A percentile compares a stretch with the other conserved stretches of the same genome.
Conservation (phyloP, 2,888 invertebrate genomes). For the Amitus sp. region DNA sequence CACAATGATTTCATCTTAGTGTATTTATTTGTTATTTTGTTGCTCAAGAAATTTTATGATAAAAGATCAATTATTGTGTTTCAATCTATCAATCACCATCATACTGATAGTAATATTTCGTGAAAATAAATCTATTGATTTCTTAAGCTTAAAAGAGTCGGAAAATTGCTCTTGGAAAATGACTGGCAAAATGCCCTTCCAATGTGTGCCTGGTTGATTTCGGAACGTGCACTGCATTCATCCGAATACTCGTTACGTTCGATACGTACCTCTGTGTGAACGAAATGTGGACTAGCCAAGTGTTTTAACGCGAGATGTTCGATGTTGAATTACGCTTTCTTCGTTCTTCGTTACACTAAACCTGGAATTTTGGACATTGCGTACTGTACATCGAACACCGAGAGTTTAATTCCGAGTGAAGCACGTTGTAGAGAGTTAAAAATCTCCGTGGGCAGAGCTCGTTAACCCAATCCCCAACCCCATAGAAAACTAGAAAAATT, state of each 20-base stretch:
- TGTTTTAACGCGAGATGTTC: slow-evolving; percentile 45
- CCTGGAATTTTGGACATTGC: slow-evolving; percentile 25
- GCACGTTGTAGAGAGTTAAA: slow-evolving; percentile 47
- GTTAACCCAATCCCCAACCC: too few relatives aligned
- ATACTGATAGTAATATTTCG: too few relatives aligned
- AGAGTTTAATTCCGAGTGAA: slow-evolving; percentile 38
- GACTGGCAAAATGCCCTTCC: too few relatives aligned
- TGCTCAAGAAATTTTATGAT: too few relatives aligned
- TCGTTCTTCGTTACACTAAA: slow-evolving; percentile 9
- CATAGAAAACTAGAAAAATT: too few relatives aligned
- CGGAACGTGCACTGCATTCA: slow-evolving; percentile 47
- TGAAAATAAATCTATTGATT: too few relatives aligned
- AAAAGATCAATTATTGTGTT: too few relatives aligned
- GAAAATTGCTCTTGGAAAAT: too few relatives aligned
- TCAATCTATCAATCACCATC: too few relatives aligned
- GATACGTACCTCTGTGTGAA: slow-evolving; percentile 45
- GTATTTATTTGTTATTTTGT: too few relatives aligned
- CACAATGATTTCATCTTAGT: too few relatives aligned
- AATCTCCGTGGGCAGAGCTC: slow-evolving; percentile 27
- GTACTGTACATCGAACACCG: slow-evolving; percentile 40
- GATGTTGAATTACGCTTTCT: slow-evolving; percentile 50
- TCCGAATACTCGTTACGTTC: slow-evolving; percentile 41
- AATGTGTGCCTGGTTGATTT: slow-evolving; percentile 41
- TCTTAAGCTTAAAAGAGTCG: too few relatives aligned
- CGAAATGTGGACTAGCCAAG: slow-evolving; percentile 46